Conservation (phyloP, 2,888 invertebrate species). For the Caenorhabditis sinica region DNA sequence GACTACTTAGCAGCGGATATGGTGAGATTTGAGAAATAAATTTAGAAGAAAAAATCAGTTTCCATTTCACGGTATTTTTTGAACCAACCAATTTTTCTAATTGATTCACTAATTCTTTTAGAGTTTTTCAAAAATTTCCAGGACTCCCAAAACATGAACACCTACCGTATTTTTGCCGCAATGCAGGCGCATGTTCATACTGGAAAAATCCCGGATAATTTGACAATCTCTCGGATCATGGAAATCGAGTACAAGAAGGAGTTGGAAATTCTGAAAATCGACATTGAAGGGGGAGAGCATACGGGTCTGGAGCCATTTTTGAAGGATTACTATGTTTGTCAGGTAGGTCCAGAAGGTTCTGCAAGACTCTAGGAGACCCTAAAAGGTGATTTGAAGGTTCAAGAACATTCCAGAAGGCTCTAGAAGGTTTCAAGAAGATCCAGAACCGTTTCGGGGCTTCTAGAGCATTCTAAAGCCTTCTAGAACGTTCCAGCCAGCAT, state of each 20-base stretch:
- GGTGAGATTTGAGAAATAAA: not conserved
- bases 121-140: not conserved
- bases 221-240: constrained; percentile 45
- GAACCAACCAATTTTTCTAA: not conserved
- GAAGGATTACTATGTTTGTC: constrained; percentile 50
- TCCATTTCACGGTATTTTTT: not conserved
- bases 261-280: constrained; percentile 65
- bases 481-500: not conserved
- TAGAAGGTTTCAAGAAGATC: not conserved
- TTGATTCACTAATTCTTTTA: not conserved
- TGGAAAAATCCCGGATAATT: constrained; percentile 56
- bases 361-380: not conserved
- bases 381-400: constrained; percentile 1
- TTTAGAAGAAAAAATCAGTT: not conserved
- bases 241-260: constrained; percentile 2
- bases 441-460: not conserved
- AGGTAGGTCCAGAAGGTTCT: constrained; percentile 13
- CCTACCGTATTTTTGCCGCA: constrained; percentile 6
- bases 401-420: not conserved
- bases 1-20: constrained; percentile 51
- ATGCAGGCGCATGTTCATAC: constrained; percentile 17
- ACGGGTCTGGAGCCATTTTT: constrained; percentile 51
- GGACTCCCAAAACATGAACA: constrained; percentile 48
- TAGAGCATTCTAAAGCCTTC: no score
- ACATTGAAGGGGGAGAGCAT: constrained; percentile 64